Evolutionary conservation across 2,113 vertebrate species (phyloP), one percentile per base, ranked within the genome.

Genomic region (Pomatorhinus ruficollis): DNA sequence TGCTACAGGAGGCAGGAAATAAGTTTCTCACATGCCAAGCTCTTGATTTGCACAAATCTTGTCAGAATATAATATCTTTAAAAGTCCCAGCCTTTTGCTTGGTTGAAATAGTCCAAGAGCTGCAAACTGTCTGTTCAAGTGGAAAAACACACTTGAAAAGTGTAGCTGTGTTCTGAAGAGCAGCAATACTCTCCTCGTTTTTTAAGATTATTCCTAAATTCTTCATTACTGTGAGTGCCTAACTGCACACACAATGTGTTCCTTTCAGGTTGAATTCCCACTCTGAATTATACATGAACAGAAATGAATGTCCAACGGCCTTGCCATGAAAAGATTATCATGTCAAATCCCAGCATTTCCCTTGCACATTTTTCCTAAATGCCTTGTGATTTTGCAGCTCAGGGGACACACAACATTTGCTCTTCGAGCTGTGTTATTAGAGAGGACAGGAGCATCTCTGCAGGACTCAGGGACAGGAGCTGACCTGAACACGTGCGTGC

Each of bases 261-360:
- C 64, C 44, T 94, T 93, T 88, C 64, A 61, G 86, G 71, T 83
- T 94, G 79, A 81, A 81, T 88, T 90, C 69, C 79, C 68, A 24
- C 47, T 56, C 59, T 95, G 88, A 94, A 92, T 95, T 88, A 92
- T 66, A 68, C 71, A 87, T 74, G 77, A 89, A 82, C 40, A 87
- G 54, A 83, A 96, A 20, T 8, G 69, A 39, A n/a, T 44, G 40
- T 87, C 83, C 21, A 6, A 33, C 66, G 39, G 42, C 69, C 91
- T 68, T 75, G 64, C 83, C 9, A 7, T 64, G 49, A 56, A 68
- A 68, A 64, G 80, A 52, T 68, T 77, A 75, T 61, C 75, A 28
- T 30, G 27, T 74, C 89, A 75, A 68, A 57, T 60, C 49, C 54
- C 80, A 84, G 14, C 49, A 11, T 65, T 82, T 89, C 65, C 83